A percentile compares a stretch with the other conserved stretches of the same genome.
Evolutionary conservation across 2,797 vertebrate genomes (phyloP).

Genomic region (Chiroxiphia lanceolata): DNA sequence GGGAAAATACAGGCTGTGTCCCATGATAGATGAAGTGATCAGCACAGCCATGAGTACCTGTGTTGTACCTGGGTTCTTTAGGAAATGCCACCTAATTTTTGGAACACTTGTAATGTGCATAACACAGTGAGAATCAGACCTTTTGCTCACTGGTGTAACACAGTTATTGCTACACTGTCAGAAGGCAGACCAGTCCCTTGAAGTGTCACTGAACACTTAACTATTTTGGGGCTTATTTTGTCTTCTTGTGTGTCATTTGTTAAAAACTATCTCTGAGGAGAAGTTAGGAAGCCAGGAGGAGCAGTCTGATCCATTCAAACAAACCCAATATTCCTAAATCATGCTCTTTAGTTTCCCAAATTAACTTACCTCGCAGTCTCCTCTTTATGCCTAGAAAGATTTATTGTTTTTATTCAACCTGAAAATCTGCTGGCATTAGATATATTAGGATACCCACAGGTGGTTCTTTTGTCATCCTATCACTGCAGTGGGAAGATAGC

Average conservation of each 20-base stretch:
- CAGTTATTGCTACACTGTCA: background rate
- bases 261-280: background rate
- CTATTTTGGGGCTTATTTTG: background rate
- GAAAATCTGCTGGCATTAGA: conserved; percentile 65
- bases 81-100: background rate
- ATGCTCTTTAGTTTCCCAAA: conserved; percentile 45
- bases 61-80: background rate
- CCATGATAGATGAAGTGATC: background rate
- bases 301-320: conserved; percentile 24
- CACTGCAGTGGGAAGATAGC: conserved; percentile 61
- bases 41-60: background rate
- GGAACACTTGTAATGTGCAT: background rate
- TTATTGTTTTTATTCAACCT: conserved; percentile 64
- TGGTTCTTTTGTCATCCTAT: conserved; percentile 63
- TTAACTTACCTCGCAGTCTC: conserved; percentile 40
- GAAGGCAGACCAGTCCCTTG: background rate
- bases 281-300: background rate
- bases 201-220: background rate
- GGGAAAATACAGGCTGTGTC: background rate
- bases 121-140: background rate
- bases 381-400: conserved; percentile 50
- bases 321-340: conserved; percentile 55
- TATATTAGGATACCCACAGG: conserved; percentile 65
- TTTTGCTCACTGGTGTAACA: background rate
- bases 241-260: background rate